Conservation (phyloP, 1,140 invertebrate genomes). For the Diorhabda sublineata region DNA sequence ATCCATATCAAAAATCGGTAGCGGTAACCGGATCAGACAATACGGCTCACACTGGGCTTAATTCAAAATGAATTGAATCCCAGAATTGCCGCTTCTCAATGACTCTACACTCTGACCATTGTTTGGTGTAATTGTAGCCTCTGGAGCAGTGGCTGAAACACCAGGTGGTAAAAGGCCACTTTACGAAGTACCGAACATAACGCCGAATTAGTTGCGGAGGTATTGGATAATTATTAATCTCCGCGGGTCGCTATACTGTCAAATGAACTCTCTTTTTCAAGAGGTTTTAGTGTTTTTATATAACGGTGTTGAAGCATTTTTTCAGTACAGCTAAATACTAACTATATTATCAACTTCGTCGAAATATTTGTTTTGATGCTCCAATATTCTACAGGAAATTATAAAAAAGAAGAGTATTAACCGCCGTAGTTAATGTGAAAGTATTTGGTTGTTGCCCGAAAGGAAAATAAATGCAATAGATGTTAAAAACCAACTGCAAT, state of each 20-base stretch:
- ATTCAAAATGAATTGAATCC: conserved; percentile 44
- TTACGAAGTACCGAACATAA: conserved; percentile 27
- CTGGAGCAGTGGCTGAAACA: conserved; percentile 43
- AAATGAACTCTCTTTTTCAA: not conserved
- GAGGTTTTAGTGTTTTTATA: not conserved
- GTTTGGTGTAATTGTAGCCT: conserved; percentile 46
- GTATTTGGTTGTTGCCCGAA: too few relatives aligned
- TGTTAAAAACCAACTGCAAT: too few relatives aligned
- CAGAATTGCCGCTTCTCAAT: conserved; percentile 40
- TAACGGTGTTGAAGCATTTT: too few relatives aligned
- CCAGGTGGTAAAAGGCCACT: conserved; percentile 44
- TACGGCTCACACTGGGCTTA: conserved; percentile 40
- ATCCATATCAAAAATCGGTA: conserved; percentile 21
- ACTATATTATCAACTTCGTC: too few relatives aligned
- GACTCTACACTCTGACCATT: conserved; percentile 39
- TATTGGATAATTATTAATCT: conserved; percentile 1
- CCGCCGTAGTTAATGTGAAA: too few relatives aligned
- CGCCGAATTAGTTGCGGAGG: conserved; percentile 7
- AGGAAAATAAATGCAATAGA: too few relatives aligned
- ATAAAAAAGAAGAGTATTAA: too few relatives aligned
- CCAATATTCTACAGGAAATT: too few relatives aligned
- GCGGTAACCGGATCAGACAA: conserved; percentile 32
- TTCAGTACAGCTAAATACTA: too few relatives aligned
- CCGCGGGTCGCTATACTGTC: not conserved
- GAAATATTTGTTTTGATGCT: too few relatives aligned